These are phyloP conservation scores for Drosophila eohydei DNA, from an alignment of 2,888 invertebrate genomes.

Conservation along the genomic window DNA sequence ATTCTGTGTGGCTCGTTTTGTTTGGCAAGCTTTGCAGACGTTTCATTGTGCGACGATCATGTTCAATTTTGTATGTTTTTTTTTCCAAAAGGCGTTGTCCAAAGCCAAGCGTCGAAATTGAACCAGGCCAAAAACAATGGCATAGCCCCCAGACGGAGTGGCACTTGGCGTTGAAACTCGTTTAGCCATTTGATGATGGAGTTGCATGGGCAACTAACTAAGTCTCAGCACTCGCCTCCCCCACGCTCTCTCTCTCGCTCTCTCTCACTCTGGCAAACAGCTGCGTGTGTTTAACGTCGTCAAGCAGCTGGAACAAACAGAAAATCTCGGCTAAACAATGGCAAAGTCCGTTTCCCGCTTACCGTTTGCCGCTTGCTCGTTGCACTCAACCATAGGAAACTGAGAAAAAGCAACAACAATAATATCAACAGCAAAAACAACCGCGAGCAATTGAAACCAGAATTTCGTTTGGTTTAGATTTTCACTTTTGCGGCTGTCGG, in stretches of 20 bases:
- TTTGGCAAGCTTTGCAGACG: slow-evolving; percentile 45
- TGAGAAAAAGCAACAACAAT: slow-evolving; percentile 17
- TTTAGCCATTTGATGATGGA: slow-evolving; percentile 53
- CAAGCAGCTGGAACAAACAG: slow-evolving; percentile 78
- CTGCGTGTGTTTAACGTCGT: slow-evolving; percentile 68
- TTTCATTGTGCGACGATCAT: slow-evolving; percentile 48
- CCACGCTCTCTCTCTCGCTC: background rate
- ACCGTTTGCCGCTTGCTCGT: slow-evolving; percentile 33
- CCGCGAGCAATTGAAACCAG: slow-evolving; percentile 81
- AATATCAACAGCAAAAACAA: slow-evolving; percentile 65
- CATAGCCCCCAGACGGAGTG: slow-evolving; percentile 62
- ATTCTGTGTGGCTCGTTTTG: slow-evolving; percentile 6
- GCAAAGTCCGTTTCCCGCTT: slow-evolving; percentile 55
- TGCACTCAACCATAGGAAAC: slow-evolving; percentile 60
- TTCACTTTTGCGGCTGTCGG: slow-evolving; percentile 75
- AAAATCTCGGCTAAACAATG: slow-evolving; percentile 76
- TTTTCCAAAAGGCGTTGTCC: slow-evolving; percentile 61
- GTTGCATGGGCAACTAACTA: slow-evolving; percentile 39
- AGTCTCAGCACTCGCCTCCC: slow-evolving; percentile 10
- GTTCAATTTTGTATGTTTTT: slow-evolving; percentile 50
- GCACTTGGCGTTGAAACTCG: slow-evolving; percentile 70
- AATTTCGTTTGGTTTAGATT: slow-evolving; percentile 80
- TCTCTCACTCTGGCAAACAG: background rate
- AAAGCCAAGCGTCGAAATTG: slow-evolving; percentile 55
- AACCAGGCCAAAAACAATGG: slow-evolving; percentile 75